A percentile compares a stretch with the other conserved stretches of the same genome.
These are phyloP conservation scores for Microctenopoma stevenorrisi DNA, from an alignment of 2,797 vertebrate genomes.

Conservation along the genomic window DNA sequence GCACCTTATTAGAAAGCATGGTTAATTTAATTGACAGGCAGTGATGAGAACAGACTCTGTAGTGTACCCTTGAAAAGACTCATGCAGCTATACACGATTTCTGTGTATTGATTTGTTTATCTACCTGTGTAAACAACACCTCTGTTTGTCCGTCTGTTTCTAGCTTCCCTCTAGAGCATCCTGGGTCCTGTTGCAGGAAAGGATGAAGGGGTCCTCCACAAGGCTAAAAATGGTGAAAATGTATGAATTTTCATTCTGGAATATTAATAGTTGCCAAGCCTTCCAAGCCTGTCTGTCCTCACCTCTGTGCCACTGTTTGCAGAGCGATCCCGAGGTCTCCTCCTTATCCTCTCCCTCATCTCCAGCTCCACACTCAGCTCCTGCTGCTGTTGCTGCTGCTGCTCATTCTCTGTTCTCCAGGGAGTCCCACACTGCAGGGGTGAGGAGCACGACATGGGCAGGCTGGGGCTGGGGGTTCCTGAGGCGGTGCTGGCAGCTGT, in stretches of 20 bases:
- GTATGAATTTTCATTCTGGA: constrained; percentile 1
- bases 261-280: constrained; percentile 2
- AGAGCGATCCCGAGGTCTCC: constrained; percentile 76
- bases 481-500: constrained; percentile 76
- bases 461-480: constrained; percentile 79
- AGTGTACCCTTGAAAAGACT: constrained; percentile 13
- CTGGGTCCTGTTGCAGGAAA: constrained; percentile 86
- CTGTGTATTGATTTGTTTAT: constrained; percentile 19
- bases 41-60: constrained; percentile 7
- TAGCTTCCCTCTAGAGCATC: constrained; percentile 63
- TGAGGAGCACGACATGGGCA: constrained; percentile 78
- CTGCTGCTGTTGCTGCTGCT: constrained; percentile 76
- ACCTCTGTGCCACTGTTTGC: constrained; percentile 62
- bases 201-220: constrained; percentile 81
- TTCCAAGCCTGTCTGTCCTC: constrained; percentile 18
- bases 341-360: constrained; percentile 86
- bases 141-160: constrained; percentile 63
- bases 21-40: constrained; percentile 37
- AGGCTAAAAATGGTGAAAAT: constrained; percentile 54
- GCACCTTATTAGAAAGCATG: constrained; percentile 72
- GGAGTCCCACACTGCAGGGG: constrained; percentile 72
- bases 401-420: constrained; percentile 78
- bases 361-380: constrained; percentile 84
- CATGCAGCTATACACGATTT: not conserved
- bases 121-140: constrained; percentile 77